Base-by-base conservation (phyloP, 2,888 invertebrate species). In the Idaea dimidiata region DNA sequence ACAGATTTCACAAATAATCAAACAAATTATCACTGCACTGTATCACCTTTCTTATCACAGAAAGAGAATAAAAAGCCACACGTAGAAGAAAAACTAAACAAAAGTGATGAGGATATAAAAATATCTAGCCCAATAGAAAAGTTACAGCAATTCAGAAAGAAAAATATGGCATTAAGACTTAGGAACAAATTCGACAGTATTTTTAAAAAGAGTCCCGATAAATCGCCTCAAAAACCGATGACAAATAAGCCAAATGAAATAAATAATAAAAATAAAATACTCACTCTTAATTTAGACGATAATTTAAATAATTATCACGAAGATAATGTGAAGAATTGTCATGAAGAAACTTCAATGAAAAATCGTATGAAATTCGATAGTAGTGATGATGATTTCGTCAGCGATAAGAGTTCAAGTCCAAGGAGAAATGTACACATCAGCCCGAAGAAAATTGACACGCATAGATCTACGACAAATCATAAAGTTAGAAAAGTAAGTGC, bases 301-400 rank as follows among this genome's bases (percentile, higher is more conserved):
- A 66, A 63, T 61, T 58, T 56, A 59, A 63, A 7, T 63, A 63
- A 18, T 61, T 62, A 8, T 53, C 69, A 54, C 72, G 78, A 68
- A 66, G 53, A 62, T 54, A 66, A 63, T 59, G 59, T 56, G 61
- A 63, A 7, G 63, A 63, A 18, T 61, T 62, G 8, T 53, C 69
- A 54, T 72, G 78, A 65, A 80, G 17, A 61, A 24, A 6, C 14
- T 55, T 16, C 16, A 54, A 43, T 57, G 6, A 64, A 80, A 73
- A 69, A 78, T n/a, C 83, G 79, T 67, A 53, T 84, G 16, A 63
- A 66, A 0, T 84, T 84, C 66, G 76, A 83, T 17, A 85, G 88
- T n/a, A 87, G 88, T 61, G 91, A 93, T 66, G 91, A 93, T 66
- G 93, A 93, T 68, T 93, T 93, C 70, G 77, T 87, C 54, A 65